phyloP scores from a whole-genome alignment of 2,888 invertebrate species.

The Agrotis clavis region DNA sequence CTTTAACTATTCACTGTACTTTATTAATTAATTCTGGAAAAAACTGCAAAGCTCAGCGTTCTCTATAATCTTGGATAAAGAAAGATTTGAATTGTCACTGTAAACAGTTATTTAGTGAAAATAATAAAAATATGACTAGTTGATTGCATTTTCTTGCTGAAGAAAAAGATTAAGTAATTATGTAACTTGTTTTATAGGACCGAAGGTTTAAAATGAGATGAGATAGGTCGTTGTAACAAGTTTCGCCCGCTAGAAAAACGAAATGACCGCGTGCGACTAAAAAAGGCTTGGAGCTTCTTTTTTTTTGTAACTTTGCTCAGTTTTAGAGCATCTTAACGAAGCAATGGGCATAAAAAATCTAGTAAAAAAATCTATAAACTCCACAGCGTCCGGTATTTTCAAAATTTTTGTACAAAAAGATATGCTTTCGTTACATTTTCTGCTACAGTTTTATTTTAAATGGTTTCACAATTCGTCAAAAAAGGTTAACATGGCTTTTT shows the following conservation, averaged over 20 bases:
- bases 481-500: conserved; percentile 8
- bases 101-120: conserved; percentile 52
- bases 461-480: conserved; percentile 23
- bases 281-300: conserved; percentile 50
- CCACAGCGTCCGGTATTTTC: conserved; percentile 40
- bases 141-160: conserved; percentile 43
- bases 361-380: conserved; percentile 47
- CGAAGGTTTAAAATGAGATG: conserved; percentile 53
- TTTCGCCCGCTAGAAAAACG: conserved; percentile 53
- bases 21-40: conserved; percentile 17
- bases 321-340: conserved; percentile 74
- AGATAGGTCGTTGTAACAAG: conserved; percentile 44
- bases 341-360: conserved; percentile 59
- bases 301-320: conserved; percentile 62
- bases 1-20: not conserved
- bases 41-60: conserved; percentile 17
- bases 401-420: conserved; percentile 47
- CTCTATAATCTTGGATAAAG: conserved; percentile 32
- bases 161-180: conserved; percentile 5
- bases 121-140: conserved; percentile 53
- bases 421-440: conserved; percentile 40
- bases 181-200: not conserved
- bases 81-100: conserved; percentile 50
- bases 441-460: conserved; percentile 43
- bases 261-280: conserved; percentile 59